Conservation (phyloP, 2,113 vertebrate genomes). For the Poecilia latipinna region DNA sequence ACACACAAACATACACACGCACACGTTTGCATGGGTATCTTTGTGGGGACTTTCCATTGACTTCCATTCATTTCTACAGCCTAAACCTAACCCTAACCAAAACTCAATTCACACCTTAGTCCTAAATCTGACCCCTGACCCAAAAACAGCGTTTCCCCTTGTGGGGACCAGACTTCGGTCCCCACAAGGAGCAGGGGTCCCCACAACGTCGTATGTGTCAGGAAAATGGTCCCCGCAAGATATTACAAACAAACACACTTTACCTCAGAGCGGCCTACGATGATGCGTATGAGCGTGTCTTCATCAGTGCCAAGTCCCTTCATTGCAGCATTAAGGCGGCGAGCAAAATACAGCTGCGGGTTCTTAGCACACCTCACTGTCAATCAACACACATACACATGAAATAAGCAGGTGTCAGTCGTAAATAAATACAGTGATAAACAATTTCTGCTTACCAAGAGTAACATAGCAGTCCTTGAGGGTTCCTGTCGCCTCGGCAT, state of each 20-base stretch:
- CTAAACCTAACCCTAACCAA: no score
- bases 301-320: constrained; percentile 90
- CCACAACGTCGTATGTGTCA: no score
- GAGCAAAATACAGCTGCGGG: constrained; percentile 90
- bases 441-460: constrained; percentile 62
- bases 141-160: no score
- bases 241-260: constrained; percentile 10
- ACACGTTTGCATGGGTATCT: no score
- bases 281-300: constrained; percentile 87
- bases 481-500: constrained; percentile 79
- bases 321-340: constrained; percentile 88
- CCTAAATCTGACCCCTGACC: no score
- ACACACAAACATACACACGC: not conserved
- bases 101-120: no score
- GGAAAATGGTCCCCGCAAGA: no score
- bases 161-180: no score
- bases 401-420: not conserved
- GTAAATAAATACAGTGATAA: not conserved
- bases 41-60: no score
- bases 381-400: not conserved
- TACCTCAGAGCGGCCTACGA: constrained; percentile 92
- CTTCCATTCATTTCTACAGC: no score
- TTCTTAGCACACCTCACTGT: constrained; percentile 87
- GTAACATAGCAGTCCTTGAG: constrained; percentile 83
- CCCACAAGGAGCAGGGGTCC: no score